These are phyloP conservation scores for Bergia puertoricense DNA, from an alignment of 92 coral and sea anemone genomes.

Conservation along the genomic window DNA sequence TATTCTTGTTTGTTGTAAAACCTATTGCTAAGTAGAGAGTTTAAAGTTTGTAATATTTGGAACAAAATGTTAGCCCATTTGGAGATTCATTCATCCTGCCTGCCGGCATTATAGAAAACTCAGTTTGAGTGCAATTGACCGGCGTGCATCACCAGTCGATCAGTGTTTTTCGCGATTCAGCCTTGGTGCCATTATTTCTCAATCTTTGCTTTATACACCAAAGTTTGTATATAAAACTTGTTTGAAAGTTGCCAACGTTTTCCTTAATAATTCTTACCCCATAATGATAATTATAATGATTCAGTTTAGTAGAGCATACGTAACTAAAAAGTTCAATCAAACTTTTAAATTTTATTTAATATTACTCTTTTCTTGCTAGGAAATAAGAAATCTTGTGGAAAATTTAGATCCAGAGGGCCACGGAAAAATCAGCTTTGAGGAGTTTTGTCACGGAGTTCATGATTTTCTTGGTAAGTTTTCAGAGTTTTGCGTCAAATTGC, in stretches of 20 bases:
- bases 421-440: slow-evolving; percentile 88
- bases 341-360: background rate
- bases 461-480: slow-evolving; percentile 81
- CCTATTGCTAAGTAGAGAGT: background rate
- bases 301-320: background rate
- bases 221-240: background rate
- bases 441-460: slow-evolving; percentile 88
- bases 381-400: slow-evolving; percentile 78
- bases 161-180: background rate
- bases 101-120: background rate
- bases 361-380: slow-evolving; percentile 52
- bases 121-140: background rate
- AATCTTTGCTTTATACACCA: background rate
- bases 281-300: too few species aligned
- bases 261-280: background rate
- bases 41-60: background rate
- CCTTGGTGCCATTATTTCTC: background rate
- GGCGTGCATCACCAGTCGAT: slow-evolving; percentile 37
- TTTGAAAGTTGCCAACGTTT: background rate
- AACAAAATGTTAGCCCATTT: background rate
- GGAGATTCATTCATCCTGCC: slow-evolving; percentile 3
- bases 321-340: background rate
- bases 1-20: background rate
- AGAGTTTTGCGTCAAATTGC: background rate
- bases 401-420: slow-evolving; percentile 90